Evolutionary conservation across 2,888 invertebrate species (phyloP).

Genomic region (Endotricha flammealis): DNA sequence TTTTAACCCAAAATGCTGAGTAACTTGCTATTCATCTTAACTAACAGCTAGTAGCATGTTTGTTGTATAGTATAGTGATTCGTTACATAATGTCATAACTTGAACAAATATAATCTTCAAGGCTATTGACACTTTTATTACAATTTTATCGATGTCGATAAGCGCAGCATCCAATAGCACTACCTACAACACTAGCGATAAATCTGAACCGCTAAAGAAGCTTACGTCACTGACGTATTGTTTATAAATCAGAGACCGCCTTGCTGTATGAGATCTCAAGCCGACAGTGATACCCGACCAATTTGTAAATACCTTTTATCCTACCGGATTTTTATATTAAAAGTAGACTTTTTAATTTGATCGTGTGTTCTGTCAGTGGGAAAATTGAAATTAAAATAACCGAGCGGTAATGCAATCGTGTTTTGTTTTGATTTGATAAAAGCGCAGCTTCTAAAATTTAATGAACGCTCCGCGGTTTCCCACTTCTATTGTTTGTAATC

Average conservation of each 20-base stretch:
- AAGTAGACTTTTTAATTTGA: constrained; percentile 2
- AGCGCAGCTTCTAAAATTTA: constrained; percentile 9
- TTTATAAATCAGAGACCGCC: constrained; percentile 70
- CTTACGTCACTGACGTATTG: constrained; percentile 77
- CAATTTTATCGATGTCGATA: constrained; percentile 30
- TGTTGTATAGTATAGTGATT: too few species aligned
- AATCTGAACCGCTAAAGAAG: constrained; percentile 76
- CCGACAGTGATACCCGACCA: constrained; percentile 23
- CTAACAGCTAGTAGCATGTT: too few species aligned
- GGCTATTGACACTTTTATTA: too few species aligned
- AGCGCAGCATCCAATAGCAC: constrained; percentile 24
- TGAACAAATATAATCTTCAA: too few species aligned
- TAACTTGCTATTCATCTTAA: too few species aligned
- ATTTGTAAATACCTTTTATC: constrained; percentile 14
- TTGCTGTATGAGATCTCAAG: constrained; percentile 34
- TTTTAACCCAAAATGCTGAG: too few species aligned
- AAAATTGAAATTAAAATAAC: constrained; percentile 21
- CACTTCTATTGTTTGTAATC: not conserved
- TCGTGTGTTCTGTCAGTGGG: constrained; percentile 9
- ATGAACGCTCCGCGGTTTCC: not conserved
- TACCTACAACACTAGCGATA: constrained; percentile 62
- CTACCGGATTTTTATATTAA: not conserved
- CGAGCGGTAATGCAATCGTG: constrained; percentile 15
- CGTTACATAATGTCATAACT: too few species aligned
- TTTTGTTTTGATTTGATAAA: constrained; percentile 18